Percentiles rank a stretch among this genome's conserved stretches.
Evolutionary conservation across 2,888 invertebrate genomes (phyloP).

Genomic region (Apamea sordens): DNA sequence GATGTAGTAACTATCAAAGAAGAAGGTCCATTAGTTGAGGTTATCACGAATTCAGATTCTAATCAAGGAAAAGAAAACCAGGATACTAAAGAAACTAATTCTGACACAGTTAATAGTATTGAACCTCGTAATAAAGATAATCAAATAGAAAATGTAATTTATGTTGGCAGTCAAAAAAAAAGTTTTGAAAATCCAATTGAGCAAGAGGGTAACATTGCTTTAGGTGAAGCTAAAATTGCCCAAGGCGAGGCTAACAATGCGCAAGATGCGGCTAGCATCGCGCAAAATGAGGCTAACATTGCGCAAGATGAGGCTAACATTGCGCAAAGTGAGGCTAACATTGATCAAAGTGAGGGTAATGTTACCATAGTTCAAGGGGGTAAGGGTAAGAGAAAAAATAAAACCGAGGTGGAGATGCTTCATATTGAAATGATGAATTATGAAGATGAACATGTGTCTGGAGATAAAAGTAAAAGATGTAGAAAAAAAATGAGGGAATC

Average conservation of each 20-base stretch:
- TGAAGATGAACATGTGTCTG: slow-evolving; percentile 28
- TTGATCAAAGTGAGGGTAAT: neutral
- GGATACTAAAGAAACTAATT: neutral
- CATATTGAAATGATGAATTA: neutral
- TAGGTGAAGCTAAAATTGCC: neutral
- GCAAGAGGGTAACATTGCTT: neutral
- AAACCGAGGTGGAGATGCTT: slow-evolving; percentile 25
- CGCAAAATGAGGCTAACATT: neutral
- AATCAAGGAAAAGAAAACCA: neutral
- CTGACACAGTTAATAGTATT: neutral
- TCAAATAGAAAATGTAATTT: neutral
- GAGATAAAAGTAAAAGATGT: slow-evolving; percentile 24
- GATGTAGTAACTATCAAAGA: neutral
- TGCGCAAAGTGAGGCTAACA: too few species aligned
- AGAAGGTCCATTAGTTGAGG: neutral
- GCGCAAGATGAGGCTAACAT: too few species aligned
- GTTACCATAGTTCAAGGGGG: neutral
- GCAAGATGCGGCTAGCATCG: neutral
- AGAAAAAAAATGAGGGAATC: slow-evolving; percentile 42
- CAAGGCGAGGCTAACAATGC: neutral
- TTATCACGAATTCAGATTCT: neutral
- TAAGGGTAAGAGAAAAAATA: slow-evolving; percentile 27
- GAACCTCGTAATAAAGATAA: too few species aligned
- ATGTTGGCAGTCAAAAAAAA: slow-evolving; percentile 7
- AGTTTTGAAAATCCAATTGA: neutral